Base-by-base conservation (phyloP, 2,797 vertebrate genomes). In the Typhlichthys eigenmanni region DNA sequence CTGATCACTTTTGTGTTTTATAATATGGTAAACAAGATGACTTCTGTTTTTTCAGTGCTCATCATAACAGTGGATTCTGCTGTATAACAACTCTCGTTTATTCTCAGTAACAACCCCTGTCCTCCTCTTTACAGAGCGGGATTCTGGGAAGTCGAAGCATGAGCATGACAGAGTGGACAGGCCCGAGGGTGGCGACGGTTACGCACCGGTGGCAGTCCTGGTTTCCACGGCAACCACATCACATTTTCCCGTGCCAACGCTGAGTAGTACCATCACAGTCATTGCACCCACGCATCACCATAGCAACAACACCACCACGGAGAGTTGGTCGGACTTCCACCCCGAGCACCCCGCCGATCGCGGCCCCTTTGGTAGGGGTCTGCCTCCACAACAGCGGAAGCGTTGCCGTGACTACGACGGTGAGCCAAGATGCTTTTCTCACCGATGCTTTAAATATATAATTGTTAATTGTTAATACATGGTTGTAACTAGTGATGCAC, bases 241-340 rank as follows among this genome's bases (percentile, higher is more conserved):
- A 16, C 96, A 96, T 76, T 99, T 96, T 66, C 95, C 95, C 13
- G 96, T 97, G 68, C 96, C 96, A 66, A 92, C 95, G 0, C 87
- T 99, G 85, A 98, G 95, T 90, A 99, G 97, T 90, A 96, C 96
- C 69, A 98, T 98, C 69, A 98, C 96, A 1, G 96, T 98, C 70
- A 97, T 98, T 24, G 95, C 96, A 62, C 96, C 97, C 75, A 94
- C 94, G 13, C 89, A 88, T 85, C 96, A 98, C 87, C 96, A 97
- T 66, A 94, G 94, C 71, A 98, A 96, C 91, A 95, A 88, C 84
- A 94, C 94, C 84, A 95, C 95, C 80, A 95, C 94, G 1, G 98
- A 98, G 91, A 99, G 95, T 67, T 98, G 97, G 96, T 95, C 95
- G 0, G 95, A 96, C 69, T 98, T 98, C 80, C 93, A 88, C 68